Evolutionary conservation across 2,113 vertebrate genomes (phyloP), one percentile per base, ranked within the genome.

Genomic region (Meriones unguiculatus): DNA sequence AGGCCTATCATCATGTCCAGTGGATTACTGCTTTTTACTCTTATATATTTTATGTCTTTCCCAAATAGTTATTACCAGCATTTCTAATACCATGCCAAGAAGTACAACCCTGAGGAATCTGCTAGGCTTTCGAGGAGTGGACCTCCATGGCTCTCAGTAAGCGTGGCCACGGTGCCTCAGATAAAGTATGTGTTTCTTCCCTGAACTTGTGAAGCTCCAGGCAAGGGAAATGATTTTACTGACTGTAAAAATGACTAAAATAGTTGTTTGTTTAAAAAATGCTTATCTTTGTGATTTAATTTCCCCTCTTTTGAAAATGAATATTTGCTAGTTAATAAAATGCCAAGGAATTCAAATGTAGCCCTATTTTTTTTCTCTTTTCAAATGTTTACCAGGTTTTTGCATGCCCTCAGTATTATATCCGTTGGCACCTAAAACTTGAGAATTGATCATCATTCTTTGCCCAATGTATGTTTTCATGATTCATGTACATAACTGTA

Each of bases 1-100:
- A 94, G 85, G 65, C 91, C 70, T 95, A 81, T 94, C 95, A 96
- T 97, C 76, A 93, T 59, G 76, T 89, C 95, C 91, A 30, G 81
- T 95, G 82, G 80, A 91, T 76, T 72, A 90, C 30, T 81, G 65
- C 91, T 93, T 97, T 96, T 84, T 52, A 92, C 75, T 20, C 65
- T 72, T 90, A 76, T 90, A 93, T 87, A 65, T 88, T 95, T 89
- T 91, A 94, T 85, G 17, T 75, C 65, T 30, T 96, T 93, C 32
- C 41, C 87, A 87, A 95, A 94, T 69, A 94, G 92, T 69, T 76
- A 88, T 92, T 75, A 35, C n/a, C 72, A 93, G 38, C 70, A 82
- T 96, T 96, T 88, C 86, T 81, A 93, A 77, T 67, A 70, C 6
- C n/a, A 65, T 0, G 1, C 62, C 30, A 24, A 46, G 90, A 95